Conservation (phyloP, 2,113 vertebrate genomes). For the Chaenogobius annularis region DNA sequence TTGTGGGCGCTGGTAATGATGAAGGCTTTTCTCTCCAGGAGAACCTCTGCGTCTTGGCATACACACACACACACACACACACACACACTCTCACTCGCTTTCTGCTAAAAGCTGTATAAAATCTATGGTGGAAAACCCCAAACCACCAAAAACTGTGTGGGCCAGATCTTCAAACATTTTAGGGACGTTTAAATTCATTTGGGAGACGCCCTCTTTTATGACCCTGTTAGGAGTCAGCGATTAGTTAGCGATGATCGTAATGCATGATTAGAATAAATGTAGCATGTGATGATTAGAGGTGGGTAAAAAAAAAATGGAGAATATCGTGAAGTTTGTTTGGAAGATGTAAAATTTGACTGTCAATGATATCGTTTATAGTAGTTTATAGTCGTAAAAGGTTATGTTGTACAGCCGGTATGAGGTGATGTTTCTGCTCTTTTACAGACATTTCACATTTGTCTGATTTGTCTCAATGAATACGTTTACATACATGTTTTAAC, state of each 20-base stretch:
- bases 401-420: too few relatives aligned
- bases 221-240: constrained; percentile 28
- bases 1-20: constrained; percentile 38
- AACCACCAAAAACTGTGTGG: constrained; percentile 64
- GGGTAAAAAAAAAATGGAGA: too few relatives aligned
- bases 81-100: background rate
- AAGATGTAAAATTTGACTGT: too few relatives aligned
- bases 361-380: too few relatives aligned
- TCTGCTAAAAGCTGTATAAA: constrained; percentile 59
- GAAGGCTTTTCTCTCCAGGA: constrained; percentile 33
- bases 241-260: constrained; percentile 21
- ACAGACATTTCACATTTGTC: too few relatives aligned
- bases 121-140: constrained; percentile 64
- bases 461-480: too few relatives aligned
- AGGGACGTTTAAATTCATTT: constrained; percentile 30
- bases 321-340: too few relatives aligned
- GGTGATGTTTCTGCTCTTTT: too few relatives aligned
- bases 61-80: background rate
- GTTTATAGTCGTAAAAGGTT: too few relatives aligned
- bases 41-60: constrained; percentile 44
- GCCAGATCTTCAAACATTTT: constrained; percentile 52
- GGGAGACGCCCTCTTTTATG: constrained; percentile 31
- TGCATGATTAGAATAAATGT: background rate
- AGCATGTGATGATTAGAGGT: background rate
- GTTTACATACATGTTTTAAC: too few relatives aligned